Evolutionary conservation across 2,113 vertebrate species (phyloP), one percentile per base, ranked within the genome.

Genomic region (Scomber colias): DNA sequence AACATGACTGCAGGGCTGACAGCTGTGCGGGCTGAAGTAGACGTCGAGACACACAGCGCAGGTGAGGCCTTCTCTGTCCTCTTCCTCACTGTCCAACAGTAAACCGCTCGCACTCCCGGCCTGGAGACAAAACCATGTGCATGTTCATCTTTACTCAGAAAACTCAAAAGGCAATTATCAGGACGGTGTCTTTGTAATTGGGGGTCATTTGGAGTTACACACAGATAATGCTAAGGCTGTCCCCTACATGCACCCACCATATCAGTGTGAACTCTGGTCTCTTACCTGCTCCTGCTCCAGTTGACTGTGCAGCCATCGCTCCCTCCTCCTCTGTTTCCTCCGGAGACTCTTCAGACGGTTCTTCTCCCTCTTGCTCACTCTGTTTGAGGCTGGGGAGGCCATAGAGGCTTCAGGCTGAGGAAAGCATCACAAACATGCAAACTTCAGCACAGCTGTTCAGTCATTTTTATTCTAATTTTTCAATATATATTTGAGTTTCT

Each of bases 31-130:
- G 84, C 96, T 97, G 94, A 97, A 97, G 93, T 97, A 99, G 62
- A 99, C 86, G 83, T 99, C 97, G 69, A 99, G 92, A 76, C 97
- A 99, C 17, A 99, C 95, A 0, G 97, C 96, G 73, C 97, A 99
- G 35, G 96, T 95, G 81, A 96, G 96, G 87, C 94, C 95, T 57
- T 98, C 97, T 15, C 79, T 77, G 61, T 90, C 85, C 50, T 87
- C 90, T 19, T 91, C 92, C 62, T 92, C 92, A 0, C 84, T 73
- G 83, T 86, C 85, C 5, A 65, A 46, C 67, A 75, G 46, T 0
- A 24, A 59, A 8, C 45, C 24, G 12, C 49, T 65, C 51, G 68
- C 44, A 66, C 21, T 30, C 14, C 51, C 48, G 11, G 30, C 49
- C 90, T 93, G 64, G 27, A 76, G 2, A 40, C 30, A 78, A 12